Evolutionary conservation across 2,113 vertebrate genomes (phyloP).

Genomic region (Nyctereutes procyonoides): DNA sequence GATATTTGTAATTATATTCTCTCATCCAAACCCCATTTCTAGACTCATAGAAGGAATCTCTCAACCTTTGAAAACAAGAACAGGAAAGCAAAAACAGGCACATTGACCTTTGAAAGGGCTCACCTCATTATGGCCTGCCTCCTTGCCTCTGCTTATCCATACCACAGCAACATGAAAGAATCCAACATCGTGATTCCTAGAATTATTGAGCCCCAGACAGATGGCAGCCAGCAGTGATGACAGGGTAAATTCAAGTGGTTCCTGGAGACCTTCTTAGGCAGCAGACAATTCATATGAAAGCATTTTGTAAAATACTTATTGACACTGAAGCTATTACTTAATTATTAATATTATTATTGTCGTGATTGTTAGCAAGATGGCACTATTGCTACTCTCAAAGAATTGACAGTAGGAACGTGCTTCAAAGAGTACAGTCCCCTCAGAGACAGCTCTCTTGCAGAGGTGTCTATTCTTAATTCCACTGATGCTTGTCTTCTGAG

Average conservation of each 20-base stretch:
- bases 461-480: neutral
- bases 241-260: constrained; percentile 43
- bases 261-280: constrained; percentile 42
- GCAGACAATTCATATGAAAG: constrained; percentile 31
- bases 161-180: neutral
- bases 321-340: constrained; percentile 44
- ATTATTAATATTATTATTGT: constrained; percentile 33
- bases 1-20: neutral
- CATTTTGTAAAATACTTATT: constrained; percentile 54
- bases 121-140: neutral
- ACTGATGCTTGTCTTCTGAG: neutral
- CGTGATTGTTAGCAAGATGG: neutral
- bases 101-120: neutral
- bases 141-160: neutral
- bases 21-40: neutral
- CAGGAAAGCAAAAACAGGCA: neutral
- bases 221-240: constrained; percentile 23
- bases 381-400: neutral
- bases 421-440: neutral
- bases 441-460: neutral
- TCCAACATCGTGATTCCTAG: neutral
- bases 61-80: neutral
- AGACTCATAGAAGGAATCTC: neutral
- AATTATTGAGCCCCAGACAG: neutral
- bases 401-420: neutral